A percentile compares a stretch with the other conserved stretches of the same genome.
These are phyloP conservation scores for Nycticryphes semicollaris DNA, from an alignment of 2,113 vertebrate species.

Conservation along the genomic window DNA sequence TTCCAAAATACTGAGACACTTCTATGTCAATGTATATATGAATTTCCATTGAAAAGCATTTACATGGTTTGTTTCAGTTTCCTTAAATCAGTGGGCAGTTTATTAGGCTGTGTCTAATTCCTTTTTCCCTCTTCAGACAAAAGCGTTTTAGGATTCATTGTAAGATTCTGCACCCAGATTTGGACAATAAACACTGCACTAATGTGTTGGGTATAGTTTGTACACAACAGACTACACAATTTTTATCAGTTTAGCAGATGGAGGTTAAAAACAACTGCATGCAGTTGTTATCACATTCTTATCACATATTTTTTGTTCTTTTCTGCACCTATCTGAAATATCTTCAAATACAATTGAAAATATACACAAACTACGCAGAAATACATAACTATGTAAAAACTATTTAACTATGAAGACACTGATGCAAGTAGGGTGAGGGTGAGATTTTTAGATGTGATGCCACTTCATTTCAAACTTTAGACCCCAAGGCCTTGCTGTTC, in stretches of 20 bases:
- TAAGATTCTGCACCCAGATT: not conserved
- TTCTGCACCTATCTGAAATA: not conserved
- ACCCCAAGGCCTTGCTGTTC: not conserved
- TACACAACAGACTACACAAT: not conserved
- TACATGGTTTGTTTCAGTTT: not conserved
- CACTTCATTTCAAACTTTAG: not conserved
- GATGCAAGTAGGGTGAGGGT: not conserved
- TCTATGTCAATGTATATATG: not conserved
- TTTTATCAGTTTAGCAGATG: not conserved
- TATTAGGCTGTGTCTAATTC: not conserved
- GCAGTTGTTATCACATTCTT: not conserved
- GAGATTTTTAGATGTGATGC: not conserved
- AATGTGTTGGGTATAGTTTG: not conserved
- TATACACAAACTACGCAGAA: not conserved
- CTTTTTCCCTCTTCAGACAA: not conserved
- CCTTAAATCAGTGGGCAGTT: not conserved
- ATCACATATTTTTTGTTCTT: not conserved
- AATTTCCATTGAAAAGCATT: not conserved
- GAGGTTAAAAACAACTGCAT: not conserved
- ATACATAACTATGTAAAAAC: not conserved
- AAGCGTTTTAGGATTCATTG: not conserved
- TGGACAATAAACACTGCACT: not conserved
- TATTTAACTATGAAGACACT: not conserved
- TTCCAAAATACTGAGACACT: not conserved
- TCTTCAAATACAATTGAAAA: not conserved